A percentile compares a stretch with the other conserved stretches of the same genome.
Conservation (phyloP, 2,888 invertebrate genomes). For the Dasysyrphus tricinctus region DNA sequence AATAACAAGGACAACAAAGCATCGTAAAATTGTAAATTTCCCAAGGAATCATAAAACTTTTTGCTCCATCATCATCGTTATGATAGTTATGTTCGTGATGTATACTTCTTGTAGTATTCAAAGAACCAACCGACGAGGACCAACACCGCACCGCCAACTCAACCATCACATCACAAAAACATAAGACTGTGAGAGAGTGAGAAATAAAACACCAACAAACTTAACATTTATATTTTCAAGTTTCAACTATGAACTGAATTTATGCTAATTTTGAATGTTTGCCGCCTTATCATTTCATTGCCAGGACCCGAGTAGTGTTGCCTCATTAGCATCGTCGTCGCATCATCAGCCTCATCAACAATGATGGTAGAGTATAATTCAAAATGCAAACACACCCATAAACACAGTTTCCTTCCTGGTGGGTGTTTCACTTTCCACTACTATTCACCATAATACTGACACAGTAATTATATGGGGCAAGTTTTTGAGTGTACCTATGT, state of each 20-base stretch:
- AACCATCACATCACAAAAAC: background rate
- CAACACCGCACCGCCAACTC: background rate
- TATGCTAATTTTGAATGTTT: slow-evolving; percentile 74
- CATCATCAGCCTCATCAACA: slow-evolving; percentile 72
- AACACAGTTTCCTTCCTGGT: slow-evolving; percentile 22
- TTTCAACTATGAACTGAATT: slow-evolving; percentile 70
- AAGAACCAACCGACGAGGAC: slow-evolving; percentile 3
- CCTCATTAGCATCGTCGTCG: slow-evolving; percentile 71
- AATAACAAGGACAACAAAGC: slow-evolving; percentile 6
- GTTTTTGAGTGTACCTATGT: slow-evolving; percentile 42
- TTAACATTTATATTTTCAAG: slow-evolving; percentile 60
- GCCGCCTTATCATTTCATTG: slow-evolving; percentile 71
- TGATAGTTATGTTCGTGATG: background rate
- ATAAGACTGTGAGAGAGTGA: background rate
- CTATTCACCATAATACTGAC: background rate
- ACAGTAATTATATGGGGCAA: slow-evolving; percentile 64
- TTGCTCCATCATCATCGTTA: slow-evolving; percentile 23
- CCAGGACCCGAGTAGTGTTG: slow-evolving; percentile 46
- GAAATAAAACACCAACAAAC: slow-evolving; percentile 48
- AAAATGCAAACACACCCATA: slow-evolving; percentile 66
- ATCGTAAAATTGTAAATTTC: slow-evolving; percentile 33
- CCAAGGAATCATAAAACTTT: slow-evolving; percentile 27
- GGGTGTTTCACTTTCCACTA: slow-evolving; percentile 2
- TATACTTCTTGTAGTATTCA: background rate
- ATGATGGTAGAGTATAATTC: slow-evolving; percentile 65